Percentiles rank a stretch among this genome's conserved stretches.
Evolutionary conservation across 2,113 vertebrate genomes (phyloP).

Genomic region (Ginglymostoma cirratum): DNA sequence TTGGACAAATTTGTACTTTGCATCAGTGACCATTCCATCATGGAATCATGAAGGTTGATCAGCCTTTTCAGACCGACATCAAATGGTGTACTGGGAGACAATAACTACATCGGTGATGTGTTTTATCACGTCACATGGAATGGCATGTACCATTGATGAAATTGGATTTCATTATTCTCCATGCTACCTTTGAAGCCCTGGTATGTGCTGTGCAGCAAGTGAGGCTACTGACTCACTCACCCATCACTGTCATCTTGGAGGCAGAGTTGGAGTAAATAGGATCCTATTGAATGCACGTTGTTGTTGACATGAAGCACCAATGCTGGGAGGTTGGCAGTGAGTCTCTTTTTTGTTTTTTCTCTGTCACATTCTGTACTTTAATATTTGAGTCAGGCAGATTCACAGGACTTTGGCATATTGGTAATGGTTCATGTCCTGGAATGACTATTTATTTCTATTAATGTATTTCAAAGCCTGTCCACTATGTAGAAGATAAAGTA

Average conservation of each 20-base stretch:
- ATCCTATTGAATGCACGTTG: neutral
- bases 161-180: neutral
- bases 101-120: no score
- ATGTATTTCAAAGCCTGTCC: no score
- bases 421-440: neutral
- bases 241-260: neutral
- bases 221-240: neutral
- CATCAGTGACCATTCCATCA: neutral
- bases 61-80: neutral
- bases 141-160: neutral
- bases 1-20: neutral
- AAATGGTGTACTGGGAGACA: neutral
- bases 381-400: neutral
- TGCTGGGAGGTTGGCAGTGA: neutral
- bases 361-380: neutral
- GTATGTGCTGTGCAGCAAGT: neutral
- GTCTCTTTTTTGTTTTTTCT: neutral
- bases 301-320: neutral
- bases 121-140: neutral
- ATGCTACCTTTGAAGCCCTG: neutral
- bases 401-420: neutral
- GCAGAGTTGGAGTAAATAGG: neutral
- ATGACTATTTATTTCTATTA: neutral
- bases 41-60: neutral
- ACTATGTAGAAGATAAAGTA: no score